Conservation (phyloP, 2,113 vertebrate genomes). For the Holacanthus passer region DNA sequence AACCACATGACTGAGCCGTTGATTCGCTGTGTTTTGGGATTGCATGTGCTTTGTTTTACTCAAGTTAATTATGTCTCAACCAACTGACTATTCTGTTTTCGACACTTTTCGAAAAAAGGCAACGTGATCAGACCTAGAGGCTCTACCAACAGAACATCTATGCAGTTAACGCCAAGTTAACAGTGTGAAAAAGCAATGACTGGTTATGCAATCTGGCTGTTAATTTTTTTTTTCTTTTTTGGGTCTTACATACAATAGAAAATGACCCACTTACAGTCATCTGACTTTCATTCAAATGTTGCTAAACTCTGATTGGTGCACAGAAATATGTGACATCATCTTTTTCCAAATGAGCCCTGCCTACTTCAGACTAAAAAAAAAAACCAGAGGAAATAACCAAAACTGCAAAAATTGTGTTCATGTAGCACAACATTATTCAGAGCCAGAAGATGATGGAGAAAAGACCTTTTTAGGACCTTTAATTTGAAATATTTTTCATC, state of each 20-base stretch:
- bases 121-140: not conserved
- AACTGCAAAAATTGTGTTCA: not conserved
- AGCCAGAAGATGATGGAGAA: not conserved
- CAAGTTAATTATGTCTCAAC: slow-evolving; percentile 38
- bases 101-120: slow-evolving; percentile 1
- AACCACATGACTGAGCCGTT: not conserved
- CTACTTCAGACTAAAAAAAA: not conserved
- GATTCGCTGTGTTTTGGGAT: not conserved
- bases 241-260: not conserved
- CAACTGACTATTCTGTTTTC: not conserved
- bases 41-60: slow-evolving; percentile 20
- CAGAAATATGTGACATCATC: not conserved
- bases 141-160: not conserved
- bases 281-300: not conserved
- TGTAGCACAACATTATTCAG: not conserved
- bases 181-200: not conserved
- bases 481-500: not conserved
- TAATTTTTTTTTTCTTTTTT: not conserved
- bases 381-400: not conserved
- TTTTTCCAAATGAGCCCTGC: not conserved
- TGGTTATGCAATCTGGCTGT: not conserved
- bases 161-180: not conserved
- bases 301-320: not conserved
- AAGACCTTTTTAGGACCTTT: not conserved
- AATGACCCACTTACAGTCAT: not conserved